phyloP scores from a whole-genome alignment of 2,113 vertebrate species.

The Serinus canaria region DNA sequence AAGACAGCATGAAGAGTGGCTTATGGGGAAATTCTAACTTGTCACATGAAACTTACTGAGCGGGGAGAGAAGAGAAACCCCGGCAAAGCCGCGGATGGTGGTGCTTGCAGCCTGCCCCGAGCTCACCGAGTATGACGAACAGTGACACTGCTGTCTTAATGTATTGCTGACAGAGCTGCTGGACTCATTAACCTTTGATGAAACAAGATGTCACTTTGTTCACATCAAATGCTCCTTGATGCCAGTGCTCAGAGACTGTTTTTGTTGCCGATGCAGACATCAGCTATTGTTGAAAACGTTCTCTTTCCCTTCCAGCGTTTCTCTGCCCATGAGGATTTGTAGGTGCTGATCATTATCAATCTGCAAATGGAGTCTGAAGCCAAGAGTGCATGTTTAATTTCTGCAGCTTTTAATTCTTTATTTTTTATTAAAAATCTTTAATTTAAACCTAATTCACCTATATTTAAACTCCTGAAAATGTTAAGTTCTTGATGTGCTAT shows the following conservation, averaged over 20 bases:
- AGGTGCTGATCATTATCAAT: constrained; percentile 6
- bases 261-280: constrained; percentile 44
- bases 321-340: neutral
- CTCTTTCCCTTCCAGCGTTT: neutral
- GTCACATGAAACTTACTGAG: constrained; percentile 8
- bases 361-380: neutral
- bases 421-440: neutral
- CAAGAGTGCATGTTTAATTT: neutral
- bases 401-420: neutral
- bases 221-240: constrained; percentile 61
- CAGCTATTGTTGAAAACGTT: constrained; percentile 47
- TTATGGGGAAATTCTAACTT: neutral
- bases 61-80: neutral
- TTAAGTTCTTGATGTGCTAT: neutral
- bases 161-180: constrained; percentile 58
- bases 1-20: neutral
- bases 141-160: constrained; percentile 55
- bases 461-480: neutral
- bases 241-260: constrained; percentile 41
- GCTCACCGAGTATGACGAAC: neutral
- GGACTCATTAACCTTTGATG: constrained; percentile 62
- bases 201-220: constrained; percentile 65
- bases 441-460: neutral
- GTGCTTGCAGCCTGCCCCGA: constrained; percentile 13
- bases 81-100: rapidly evolving